These are phyloP conservation scores for Argynnis bischoffii DNA, from an alignment of 2,888 invertebrate species.

Conservation along the genomic window DNA sequence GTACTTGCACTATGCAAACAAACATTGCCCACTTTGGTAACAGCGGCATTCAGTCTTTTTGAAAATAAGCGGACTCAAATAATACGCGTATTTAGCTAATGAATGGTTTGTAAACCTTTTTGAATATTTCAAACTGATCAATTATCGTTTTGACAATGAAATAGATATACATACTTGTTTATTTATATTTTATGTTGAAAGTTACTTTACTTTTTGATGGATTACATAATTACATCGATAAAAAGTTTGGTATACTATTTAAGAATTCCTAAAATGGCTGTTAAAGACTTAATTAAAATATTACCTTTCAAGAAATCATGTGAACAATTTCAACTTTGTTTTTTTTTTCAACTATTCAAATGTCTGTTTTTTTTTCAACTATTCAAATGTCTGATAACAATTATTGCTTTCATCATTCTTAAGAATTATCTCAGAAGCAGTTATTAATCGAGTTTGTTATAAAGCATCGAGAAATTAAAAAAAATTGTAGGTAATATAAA, in stretches of 20 bases:
- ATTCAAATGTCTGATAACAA: not conserved
- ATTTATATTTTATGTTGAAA: no score
- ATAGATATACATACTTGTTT: no score
- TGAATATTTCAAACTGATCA: not conserved
- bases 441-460: no score
- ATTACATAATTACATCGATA: no score
- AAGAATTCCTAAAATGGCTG: no score
- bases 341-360: constrained; percentile 4
- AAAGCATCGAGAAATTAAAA: no score
- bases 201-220: no score
- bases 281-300: no score
- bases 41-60: constrained; percentile 32
- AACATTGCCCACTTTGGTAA: constrained; percentile 27
- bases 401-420: not conserved
- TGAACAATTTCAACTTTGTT: not conserved
- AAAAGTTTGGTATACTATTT: no score
- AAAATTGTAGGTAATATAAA: not conserved
- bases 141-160: no score
- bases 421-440: not conserved
- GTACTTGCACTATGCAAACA: constrained; percentile 25
- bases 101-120: constrained; percentile 10
- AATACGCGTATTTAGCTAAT: constrained; percentile 19
- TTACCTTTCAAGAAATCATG: no score
- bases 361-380: not conserved
- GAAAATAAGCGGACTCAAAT: constrained; percentile 23